These are phyloP conservation scores for Sitophilus oryzae DNA, from an alignment of 1,140 invertebrate species.

Conservation along the genomic window DNA sequence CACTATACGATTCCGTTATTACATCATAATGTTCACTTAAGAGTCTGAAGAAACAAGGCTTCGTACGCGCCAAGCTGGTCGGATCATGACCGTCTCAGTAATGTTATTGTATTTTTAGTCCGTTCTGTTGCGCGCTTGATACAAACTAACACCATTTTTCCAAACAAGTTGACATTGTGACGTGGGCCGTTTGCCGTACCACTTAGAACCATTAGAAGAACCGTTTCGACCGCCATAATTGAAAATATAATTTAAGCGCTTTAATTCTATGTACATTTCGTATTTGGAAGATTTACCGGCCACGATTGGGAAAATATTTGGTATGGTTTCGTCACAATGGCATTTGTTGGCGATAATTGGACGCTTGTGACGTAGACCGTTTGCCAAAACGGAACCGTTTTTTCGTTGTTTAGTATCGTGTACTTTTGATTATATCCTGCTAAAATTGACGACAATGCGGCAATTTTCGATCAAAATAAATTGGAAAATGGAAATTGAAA, in stretches of 20 bases:
- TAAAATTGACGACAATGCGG: no score
- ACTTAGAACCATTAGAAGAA: constrained; percentile 8
- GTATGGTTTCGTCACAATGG: constrained; percentile 9
- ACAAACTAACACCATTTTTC: background rate
- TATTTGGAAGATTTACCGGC: background rate
- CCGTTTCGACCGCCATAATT: constrained; percentile 10
- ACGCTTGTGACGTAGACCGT: constrained; percentile 8
- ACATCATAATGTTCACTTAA: no score
- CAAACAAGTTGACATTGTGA: constrained; percentile 1
- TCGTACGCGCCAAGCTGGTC: background rate
- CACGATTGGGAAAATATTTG: constrained; percentile 1
- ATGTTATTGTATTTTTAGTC: background rate
- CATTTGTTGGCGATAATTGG: constrained; percentile 2
- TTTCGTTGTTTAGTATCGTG: no score
- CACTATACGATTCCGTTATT: no score
- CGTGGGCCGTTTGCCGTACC: constrained; percentile 4
- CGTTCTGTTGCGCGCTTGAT: background rate
- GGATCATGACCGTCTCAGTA: background rate
- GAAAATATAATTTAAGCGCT: constrained; percentile 1
- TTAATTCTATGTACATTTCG: constrained; percentile 2
- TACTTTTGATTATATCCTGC: no score
- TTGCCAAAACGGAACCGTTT: no score
- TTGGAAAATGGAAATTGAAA: no score
- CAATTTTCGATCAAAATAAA: no score
- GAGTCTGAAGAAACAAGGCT: no score